phyloP scores from a whole-genome alignment of 2,888 invertebrate species.

The Dendrolimus pini region DNA sequence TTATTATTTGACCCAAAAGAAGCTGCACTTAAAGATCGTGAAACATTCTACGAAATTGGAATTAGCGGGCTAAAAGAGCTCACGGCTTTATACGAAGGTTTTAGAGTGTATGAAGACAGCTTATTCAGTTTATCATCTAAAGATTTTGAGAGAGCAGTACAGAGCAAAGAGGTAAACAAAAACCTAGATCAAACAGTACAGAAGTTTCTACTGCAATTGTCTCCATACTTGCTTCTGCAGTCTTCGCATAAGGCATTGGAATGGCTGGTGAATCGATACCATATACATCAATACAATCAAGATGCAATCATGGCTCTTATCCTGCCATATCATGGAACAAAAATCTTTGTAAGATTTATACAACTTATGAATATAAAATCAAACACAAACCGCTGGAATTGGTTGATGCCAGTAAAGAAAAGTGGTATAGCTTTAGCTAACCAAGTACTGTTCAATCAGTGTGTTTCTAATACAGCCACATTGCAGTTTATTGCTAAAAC shows the following conservation, averaged over 20 bases:
- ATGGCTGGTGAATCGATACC: slow-evolving; percentile 94
- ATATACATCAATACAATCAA: slow-evolving; percentile 92
- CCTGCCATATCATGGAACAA: slow-evolving; percentile 95
- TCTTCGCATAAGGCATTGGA: slow-evolving; percentile 93
- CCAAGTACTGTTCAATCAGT: slow-evolving; percentile 83
- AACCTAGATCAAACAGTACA: slow-evolving; percentile 85
- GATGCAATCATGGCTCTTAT: slow-evolving; percentile 87
- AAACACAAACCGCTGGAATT: slow-evolving; percentile 81
- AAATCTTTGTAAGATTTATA: slow-evolving; percentile 88
- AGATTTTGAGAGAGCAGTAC: slow-evolving; percentile 88
- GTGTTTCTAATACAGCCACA: slow-evolving; percentile 68
- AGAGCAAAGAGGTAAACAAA: slow-evolving; percentile 84
- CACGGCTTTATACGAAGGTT: slow-evolving; percentile 82
- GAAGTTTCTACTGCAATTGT: slow-evolving; percentile 86
- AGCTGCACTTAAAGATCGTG: slow-evolving; percentile 89
- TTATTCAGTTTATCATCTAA: slow-evolving; percentile 87
- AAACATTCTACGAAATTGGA: slow-evolving; percentile 92
- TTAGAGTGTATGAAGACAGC: slow-evolving; percentile 83
- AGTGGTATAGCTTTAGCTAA: slow-evolving; percentile 85
- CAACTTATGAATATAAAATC: slow-evolving; percentile 83
- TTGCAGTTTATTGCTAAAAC: slow-evolving; percentile 46
- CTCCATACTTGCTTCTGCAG: slow-evolving; percentile 92
- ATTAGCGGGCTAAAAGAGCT: slow-evolving; percentile 90
- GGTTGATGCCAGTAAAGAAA: slow-evolving; percentile 85
- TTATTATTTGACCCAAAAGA: slow-evolving; percentile 93